Base-by-base conservation (phyloP, 2,797 vertebrate species). In the Malurus leucopterus region DNA sequence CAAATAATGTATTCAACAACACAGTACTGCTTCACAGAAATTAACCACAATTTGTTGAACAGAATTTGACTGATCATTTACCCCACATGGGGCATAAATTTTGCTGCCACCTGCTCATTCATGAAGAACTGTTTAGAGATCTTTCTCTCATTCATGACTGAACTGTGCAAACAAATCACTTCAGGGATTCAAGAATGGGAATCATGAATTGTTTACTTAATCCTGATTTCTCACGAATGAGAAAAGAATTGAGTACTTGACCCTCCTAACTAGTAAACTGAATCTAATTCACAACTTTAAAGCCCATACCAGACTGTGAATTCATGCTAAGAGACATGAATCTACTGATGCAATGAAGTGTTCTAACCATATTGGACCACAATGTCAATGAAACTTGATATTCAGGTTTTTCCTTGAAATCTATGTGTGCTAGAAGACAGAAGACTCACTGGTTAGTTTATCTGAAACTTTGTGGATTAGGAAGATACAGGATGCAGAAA, bases 1-100 rank as follows among this genome's bases (percentile, higher is more conserved):
- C 32, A 65, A 70, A 15, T 43, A 63, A 27, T 1, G 3, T 29
- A 30, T 30, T 78, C 38, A 80, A 58, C 6, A 41, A 49, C n/a
- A 67, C 27, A 64, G 18, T 41, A 72, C 12, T 72, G 69, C 30
- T 32, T 73, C 23, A 36, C 0, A 59, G 55, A 75, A 79, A n/a
- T 58, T 30, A 81, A 15, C 8, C 47, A 55, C 26, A 32, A 55
- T 49, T 64, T 46, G n/a, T 9, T 23, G 22, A 79, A 44, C 10
- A 64, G 54, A 67, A 82, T 85, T 62, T 74, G 41, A 46, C 47
- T 22, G 9, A 11, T 55, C 27, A 36, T 55, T 74, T 19, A 49
- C 1, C 2, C 6, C 23, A 55, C 3, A 18, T 0, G 3, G 6
- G 3, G 21, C 38, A 69, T 11, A 71, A 9, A 43, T 64, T 53